Conservation (phyloP, 2,888 invertebrate genomes). For the Erebia aethiops region DNA sequence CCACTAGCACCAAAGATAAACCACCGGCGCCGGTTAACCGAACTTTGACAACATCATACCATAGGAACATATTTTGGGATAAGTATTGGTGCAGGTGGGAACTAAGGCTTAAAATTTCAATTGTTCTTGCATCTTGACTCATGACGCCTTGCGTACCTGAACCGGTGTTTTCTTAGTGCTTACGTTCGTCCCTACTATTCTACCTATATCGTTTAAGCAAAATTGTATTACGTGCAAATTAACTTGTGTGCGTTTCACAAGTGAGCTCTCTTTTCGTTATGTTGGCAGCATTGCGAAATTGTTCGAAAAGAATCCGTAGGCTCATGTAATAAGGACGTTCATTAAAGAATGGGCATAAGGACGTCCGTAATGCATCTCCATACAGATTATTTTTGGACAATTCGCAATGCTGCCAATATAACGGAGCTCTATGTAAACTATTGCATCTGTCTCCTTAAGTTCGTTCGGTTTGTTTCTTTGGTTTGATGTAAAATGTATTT, state of each 20-base stretch:
- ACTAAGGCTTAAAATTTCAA: slow-evolving; percentile 7
- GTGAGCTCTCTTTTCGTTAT: slow-evolving; percentile 10
- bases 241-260: slow-evolving; percentile 10
- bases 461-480: slow-evolving; percentile 9
- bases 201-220: too few relatives aligned
- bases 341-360: slow-evolving; percentile 2
- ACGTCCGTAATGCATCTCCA: too few relatives aligned
- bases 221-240: slow-evolving; percentile 5
- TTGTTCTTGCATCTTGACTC: slow-evolving; percentile 10
- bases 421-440: neutral
- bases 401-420: slow-evolving; percentile 7
- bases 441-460: slow-evolving; percentile 5
- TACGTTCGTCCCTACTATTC: too few relatives aligned
- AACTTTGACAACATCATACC: slow-evolving; percentile 9
- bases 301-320: slow-evolving; percentile 8
- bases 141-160: slow-evolving; percentile 10
- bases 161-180: neutral
- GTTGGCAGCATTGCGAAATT: slow-evolving; percentile 9
- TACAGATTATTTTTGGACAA: slow-evolving; percentile 5
- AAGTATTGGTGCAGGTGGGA: slow-evolving; percentile 10
- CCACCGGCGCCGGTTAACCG: slow-evolving; percentile 10
- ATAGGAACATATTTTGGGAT: slow-evolving; percentile 10
- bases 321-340: slow-evolving; percentile 9
- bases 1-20: slow-evolving; percentile 10
- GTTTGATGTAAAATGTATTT: slow-evolving; percentile 10